Base-by-base conservation (phyloP, 2,888 invertebrate genomes). In the Apoda limacodes region DNA sequence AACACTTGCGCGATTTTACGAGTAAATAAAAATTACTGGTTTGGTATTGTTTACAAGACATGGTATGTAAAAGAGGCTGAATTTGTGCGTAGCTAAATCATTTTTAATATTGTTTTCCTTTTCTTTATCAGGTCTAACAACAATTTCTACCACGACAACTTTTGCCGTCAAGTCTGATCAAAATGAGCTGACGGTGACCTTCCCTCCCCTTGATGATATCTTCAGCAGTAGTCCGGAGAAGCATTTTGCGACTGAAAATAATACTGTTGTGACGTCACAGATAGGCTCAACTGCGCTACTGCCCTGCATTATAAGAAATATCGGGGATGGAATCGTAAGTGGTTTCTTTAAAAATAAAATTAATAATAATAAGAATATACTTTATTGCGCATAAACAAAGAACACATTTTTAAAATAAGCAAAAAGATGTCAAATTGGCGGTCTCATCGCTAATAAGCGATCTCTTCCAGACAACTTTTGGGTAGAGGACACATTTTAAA, bases 271-370 rank as follows among this genome's bases (percentile, higher is more conserved):
- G 60, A 89, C 88, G 40, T 90, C 93, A 48, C 93, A 93, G 74
- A 90, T 89, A 24, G 92, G 92, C 9, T 91, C 92, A 36, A 92
- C 90, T 0, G 92, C 93, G 3, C 83, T 90, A 35, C 82, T 93
- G 40, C 93, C 93, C 2, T 93, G 93, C 63, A 85, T 90, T 41
- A 90, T 93, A 42, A 88, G 89, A 61, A 90, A 92, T 61, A 89
- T 93, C 49, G 92, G 93, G 29, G 92, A 93, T 66, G 92, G 93
- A 52, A 88, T 90, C 84, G 93, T 93, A 69, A 90, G 92, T 86
- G 49, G 4, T 9, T 11, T 4, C 22, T 14, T 10, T 19, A 7
- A 19, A 9, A 9, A 23, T 23, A 9, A 9, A 6, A 5, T 23
- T 9, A n/a, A n/a, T 5, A n/a, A n/a, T n/a, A n/a, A n/a, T n/a